Evolutionary conservation across 2,113 vertebrate species (phyloP).

Genomic region (Trinectes maculatus): DNA sequence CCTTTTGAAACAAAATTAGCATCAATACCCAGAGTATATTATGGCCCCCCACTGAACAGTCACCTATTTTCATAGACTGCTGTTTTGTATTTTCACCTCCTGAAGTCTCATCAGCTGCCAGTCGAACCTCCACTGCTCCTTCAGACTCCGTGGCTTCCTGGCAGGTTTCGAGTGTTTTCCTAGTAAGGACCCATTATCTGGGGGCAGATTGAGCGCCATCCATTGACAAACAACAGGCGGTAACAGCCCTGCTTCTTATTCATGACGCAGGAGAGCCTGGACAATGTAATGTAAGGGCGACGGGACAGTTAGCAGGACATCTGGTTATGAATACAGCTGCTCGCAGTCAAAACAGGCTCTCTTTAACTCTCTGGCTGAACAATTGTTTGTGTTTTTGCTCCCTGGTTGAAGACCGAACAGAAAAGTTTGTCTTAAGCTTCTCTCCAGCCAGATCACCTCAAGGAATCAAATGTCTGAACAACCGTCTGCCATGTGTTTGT

Average conservation of each 20-base stretch:
- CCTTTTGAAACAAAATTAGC: neutral
- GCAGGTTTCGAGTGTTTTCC: constrained; percentile 74
- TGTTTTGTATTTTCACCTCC: neutral
- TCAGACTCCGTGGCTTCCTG: constrained; percentile 59
- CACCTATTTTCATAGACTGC: neutral
- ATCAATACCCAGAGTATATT: neutral
- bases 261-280: constrained; percentile 64
- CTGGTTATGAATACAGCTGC: constrained; percentile 64
- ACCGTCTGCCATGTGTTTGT: constrained; percentile 39
- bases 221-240: constrained; percentile 72
- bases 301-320: constrained; percentile 59
- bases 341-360: constrained; percentile 43
- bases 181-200: constrained; percentile 65
- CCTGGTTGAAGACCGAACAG: constrained; percentile 20
- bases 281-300: constrained; percentile 64
- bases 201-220: constrained; percentile 46
- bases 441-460: constrained; percentile 3
- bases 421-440: constrained; percentile 31
- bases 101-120: constrained; percentile 22
- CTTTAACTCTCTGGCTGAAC: constrained; percentile 12
- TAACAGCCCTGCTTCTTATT: constrained; percentile 66
- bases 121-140: constrained; percentile 35
- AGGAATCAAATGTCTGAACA: constrained; percentile 41
- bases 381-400: constrained; percentile 48
- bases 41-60: neutral